Conservation (phyloP, 2,888 invertebrate genomes). For the Escarpia spicata region DNA sequence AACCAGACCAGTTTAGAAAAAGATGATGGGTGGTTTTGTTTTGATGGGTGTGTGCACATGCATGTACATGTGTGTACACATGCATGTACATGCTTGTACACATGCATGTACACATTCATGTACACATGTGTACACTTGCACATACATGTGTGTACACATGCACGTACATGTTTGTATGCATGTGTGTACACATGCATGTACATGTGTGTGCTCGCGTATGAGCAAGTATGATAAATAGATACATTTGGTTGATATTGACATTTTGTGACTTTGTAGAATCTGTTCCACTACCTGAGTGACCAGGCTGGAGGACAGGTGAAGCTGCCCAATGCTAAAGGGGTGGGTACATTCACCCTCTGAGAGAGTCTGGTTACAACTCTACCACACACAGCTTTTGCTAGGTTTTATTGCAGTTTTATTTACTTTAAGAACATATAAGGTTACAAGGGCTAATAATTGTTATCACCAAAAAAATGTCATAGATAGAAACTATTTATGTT, state of each 20-base stretch:
- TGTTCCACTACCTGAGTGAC: constrained; percentile 98
- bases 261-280: constrained; percentile 71
- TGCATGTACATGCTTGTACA: neutral
- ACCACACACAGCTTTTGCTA: neutral
- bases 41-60: neutral
- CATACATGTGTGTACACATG: neutral
- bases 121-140: neutral
- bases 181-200: neutral
- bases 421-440: too few relatives aligned
- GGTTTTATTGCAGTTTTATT: too few relatives aligned
- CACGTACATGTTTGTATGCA: neutral
- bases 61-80: neutral
- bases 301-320: constrained; percentile 85
- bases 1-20: too few relatives aligned
- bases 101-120: neutral
- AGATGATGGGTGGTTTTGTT: too few relatives aligned
- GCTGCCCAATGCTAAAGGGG: constrained; percentile 87
- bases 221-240: neutral
- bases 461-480: too few relatives aligned
- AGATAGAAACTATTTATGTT: too few relatives aligned
- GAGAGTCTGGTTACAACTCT: neutral
- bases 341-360: constrained; percentile 46
- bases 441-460: too few relatives aligned
- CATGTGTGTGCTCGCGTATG: neutral
- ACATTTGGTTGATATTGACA: neutral